Evolutionary conservation across 2,797 vertebrate species (phyloP), one percentile per base, ranked within the genome.

Genomic region (Dallia pectoralis): DNA sequence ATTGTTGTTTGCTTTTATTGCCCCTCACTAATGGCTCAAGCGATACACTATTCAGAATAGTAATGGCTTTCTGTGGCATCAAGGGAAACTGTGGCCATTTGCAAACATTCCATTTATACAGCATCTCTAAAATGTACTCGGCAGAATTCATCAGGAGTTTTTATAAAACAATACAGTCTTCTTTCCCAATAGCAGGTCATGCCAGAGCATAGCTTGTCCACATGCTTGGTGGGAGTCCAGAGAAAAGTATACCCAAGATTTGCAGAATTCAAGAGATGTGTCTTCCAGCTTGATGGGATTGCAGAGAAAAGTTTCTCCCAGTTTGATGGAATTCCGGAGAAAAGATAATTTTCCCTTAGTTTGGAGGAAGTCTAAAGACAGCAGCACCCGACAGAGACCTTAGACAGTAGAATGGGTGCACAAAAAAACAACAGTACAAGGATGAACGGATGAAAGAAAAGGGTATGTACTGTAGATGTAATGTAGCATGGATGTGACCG

Each of bases 1-100:
- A 27, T 40, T 72, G 30, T 18, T 68, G 44, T 51, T 51, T n/a
- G 47, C 44, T 47, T 68, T 68, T 68, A 68, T 68, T 48, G 67
- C 30, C 47, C 44, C 29, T 68, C 25, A 14, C 27, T 68, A 30
- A 63, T 19, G 44, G 67, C 15, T 48, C 44, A 44, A 51, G 5
- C 19, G 63, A 32, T 36, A 19, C 63, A 62, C 25, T 62, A 62
- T 62, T 5, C n/a, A 36, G 30, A 7, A 19, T 65, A 36, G 4
- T 0, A 32, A 36, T 65, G 16, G 6, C 63, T 65, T 65, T 65
- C 63, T 33, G 16, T 18, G 27, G 67, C 67, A 49, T 68, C 44
- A 18, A 16, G 27, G 25, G 25, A 19, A 29, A 48, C 15, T 63
- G 16, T 18, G 61, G 29, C 61, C 29, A 30, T 29, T 63, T 14